A percentile compares a stretch with the other conserved stretches of the same genome.
phyloP scores from a whole-genome alignment of 1,140 invertebrate genomes.

The Megalopta genalis region DNA sequence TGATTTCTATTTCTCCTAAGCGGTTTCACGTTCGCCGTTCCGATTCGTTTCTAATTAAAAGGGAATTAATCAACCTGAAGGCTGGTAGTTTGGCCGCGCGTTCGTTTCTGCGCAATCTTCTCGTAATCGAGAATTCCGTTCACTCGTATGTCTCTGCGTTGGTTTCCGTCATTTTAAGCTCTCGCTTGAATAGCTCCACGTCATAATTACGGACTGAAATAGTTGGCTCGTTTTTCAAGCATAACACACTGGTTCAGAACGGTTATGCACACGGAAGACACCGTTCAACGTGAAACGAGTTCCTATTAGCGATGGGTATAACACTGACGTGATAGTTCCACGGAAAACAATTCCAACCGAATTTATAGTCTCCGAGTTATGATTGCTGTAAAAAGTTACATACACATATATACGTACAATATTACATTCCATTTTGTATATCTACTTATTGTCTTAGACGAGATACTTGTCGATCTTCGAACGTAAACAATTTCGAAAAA shows the following conservation, averaged over 20 bases:
- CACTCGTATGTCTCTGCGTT: constrained; percentile 22
- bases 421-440: too few relatives aligned
- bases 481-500: too few relatives aligned
- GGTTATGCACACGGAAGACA: constrained; percentile 63
- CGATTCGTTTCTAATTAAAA: constrained; percentile 34
- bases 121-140: constrained; percentile 14
- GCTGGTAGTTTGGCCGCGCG: not conserved
- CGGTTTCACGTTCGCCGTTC: not conserved
- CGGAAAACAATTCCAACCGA: not conserved
- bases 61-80: constrained; percentile 33
- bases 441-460: too few relatives aligned
- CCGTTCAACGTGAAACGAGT: constrained; percentile 40
- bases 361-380: too few relatives aligned
- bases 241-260: constrained; percentile 53
- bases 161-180: constrained; percentile 43
- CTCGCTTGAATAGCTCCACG: constrained; percentile 46
- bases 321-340: constrained; percentile 19
- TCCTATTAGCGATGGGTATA: constrained; percentile 42
- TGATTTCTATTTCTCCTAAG: not conserved
- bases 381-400: too few relatives aligned
- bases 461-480: too few relatives aligned
- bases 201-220: constrained; percentile 46
- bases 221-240: constrained; percentile 44
- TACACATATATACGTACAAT: too few relatives aligned
- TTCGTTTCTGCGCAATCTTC: constrained; percentile 15